Evolutionary conservation across 2,888 invertebrate species (phyloP), one percentile per base, ranked within the genome.

Genomic region (Hydraecia micacea): DNA sequence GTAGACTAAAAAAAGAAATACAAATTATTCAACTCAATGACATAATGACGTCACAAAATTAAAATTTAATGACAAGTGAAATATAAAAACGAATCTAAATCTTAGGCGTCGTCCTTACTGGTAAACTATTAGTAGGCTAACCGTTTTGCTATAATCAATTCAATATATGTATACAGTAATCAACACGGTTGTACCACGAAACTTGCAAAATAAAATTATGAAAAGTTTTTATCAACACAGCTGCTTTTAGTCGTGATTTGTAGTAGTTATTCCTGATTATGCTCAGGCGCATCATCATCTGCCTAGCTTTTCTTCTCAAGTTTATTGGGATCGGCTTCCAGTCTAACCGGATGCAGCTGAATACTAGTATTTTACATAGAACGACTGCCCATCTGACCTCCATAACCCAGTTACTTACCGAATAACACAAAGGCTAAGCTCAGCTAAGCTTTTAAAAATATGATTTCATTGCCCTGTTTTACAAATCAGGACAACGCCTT

Each of bases 1-100:
- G 25, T n/a, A 11, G 11, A 36, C 36, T 36, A 70, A 79, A 72
- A 60, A 36, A 65, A 71, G 11, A 28, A 70, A 62, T 70, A 42
- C 25, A 67, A 39, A 49, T 72, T 73, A 79, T 39, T 49, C 5
- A 73, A 15, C n/a, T 72, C 65, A 79, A 52, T 80, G 60, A 2
- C 52, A 52, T 42, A n/a, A n/a, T n/a, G 25, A 49, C 13, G 63
- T 49, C 21, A 58, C 18, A 3, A 3, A 32, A 55, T 42, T n/a
- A 28, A 6, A 72, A 79, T 32, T 58, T 15, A 6, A 66, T 73
- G 39, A 58, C 21, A 49, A 46, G 15, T 28, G 2, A 49, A n/a
- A 58, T 65, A 58, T 71, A 28, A 60, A 58, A 77, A 46, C n/a
- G 5, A 28, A 36, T 55, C 15, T 71, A 3, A 28, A 36, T 55